phyloP scores from a whole-genome alignment of 2,888 invertebrate species.

The Crossocerus cetratus region DNA sequence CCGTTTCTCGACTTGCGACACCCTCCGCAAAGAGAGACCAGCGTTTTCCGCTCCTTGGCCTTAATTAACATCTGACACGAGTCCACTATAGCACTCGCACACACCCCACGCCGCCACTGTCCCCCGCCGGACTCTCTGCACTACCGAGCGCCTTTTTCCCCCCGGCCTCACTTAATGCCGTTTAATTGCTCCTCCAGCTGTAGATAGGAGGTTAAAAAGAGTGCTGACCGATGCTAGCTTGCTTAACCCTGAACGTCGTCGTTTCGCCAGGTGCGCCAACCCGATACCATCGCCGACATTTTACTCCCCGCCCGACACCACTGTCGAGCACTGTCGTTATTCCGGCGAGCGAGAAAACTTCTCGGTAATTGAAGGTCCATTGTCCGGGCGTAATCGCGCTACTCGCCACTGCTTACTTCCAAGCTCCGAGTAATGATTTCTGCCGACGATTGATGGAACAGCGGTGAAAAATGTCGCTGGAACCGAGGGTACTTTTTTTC shows the following conservation, averaged over 20 bases:
- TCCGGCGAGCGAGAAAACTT: too few species aligned
- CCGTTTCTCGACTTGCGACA: conserved; percentile 71
- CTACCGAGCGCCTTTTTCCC: conserved; percentile 25
- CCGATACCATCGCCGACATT: conserved; percentile 45
- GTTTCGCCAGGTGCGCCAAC: conserved; percentile 50
- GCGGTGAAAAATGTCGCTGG: too few species aligned
- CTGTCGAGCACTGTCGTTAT: too few species aligned
- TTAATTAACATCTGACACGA: conserved; percentile 75
- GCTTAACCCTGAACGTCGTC: conserved; percentile 53
- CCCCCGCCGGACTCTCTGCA: conserved; percentile 52
- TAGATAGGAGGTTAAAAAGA: conserved; percentile 46
- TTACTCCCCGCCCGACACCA: conserved; percentile 24
- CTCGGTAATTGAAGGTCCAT: too few species aligned
- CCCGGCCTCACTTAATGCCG: conserved; percentile 44
- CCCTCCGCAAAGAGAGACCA: conserved; percentile 64
- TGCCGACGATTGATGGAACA: too few species aligned
- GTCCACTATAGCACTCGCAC: conserved; percentile 59
- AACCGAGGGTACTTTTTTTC: too few species aligned
- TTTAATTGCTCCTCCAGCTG: conserved; percentile 59
- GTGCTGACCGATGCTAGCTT: conserved; percentile 45
- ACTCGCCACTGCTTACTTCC: too few species aligned
- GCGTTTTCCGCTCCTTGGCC: conserved; percentile 73
- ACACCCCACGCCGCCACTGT: conserved; percentile 39
- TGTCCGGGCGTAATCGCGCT: too few species aligned
- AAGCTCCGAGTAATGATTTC: too few species aligned